Base-by-base conservation (phyloP, 1,140 invertebrate genomes). In the Calycopis cecrops region DNA sequence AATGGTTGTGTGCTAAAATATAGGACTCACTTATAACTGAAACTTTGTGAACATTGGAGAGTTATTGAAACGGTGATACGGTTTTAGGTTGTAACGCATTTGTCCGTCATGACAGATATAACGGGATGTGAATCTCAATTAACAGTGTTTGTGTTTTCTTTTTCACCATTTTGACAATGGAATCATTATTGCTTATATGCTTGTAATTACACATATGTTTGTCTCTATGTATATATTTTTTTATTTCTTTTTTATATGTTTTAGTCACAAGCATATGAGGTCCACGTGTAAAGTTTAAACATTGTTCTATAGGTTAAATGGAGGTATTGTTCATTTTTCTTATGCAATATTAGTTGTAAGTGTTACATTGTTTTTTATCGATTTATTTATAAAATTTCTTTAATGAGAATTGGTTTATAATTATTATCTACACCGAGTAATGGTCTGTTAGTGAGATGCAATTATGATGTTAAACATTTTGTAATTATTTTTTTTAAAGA, bases 301-400 rank as follows among this genome's bases (percentile, higher is more conserved):
- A 16, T 9, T 47, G 34, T 54, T 54, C 40, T 44, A 12, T 44
- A 44, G 40, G 74, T 65, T 75, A 70, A 65, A 64, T 73, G 60
- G 60, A 65, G 58, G 62, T 54, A 67, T 67, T 71, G 67, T 78
- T 80, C 66, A 66, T 79, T 73, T 79, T 74, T 76, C 77, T 79
- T 87, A 87, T 85, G 85, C 86, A 88, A 87, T 88, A 87, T 76
- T 88, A 87, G 86, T 62, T 76, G 58, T 88, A 88, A 88, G 83
- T 87, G 83, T 88, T 88, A 81, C 78, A 79, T 86, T 86, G 75
- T 83, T 88, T 85, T 81, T 85, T 68, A 69, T 82, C 76, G 69
- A 77, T 76, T 78, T 81, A 82, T 83, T 84, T 81, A 81, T 84
- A 44, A 64, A 65, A 65, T 59, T 60, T 63, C 62, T 68, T 65